Conservation (phyloP, 2,888 invertebrate species). For the Philereme vetulata region DNA sequence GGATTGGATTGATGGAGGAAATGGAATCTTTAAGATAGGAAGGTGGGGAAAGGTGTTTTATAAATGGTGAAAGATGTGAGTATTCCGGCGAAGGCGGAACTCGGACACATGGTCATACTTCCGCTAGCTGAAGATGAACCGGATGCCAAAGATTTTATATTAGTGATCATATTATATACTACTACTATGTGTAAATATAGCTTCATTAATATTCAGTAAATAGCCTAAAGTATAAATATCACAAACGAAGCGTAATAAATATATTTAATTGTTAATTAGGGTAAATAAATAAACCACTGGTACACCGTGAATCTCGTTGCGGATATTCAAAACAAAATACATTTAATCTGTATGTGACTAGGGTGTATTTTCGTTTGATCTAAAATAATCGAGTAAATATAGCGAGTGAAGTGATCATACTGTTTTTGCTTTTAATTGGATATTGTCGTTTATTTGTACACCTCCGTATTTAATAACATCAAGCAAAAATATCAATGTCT, state of each 20-base stretch:
- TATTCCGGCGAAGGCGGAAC: too few relatives aligned
- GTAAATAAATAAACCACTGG: conserved; percentile 21
- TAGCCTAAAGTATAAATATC: conserved; percentile 17
- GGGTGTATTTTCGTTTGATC: conserved; percentile 8
- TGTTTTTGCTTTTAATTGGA: conserved; percentile 33
- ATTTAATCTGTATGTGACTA: conserved; percentile 2
- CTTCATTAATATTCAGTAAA: conserved; percentile 15
- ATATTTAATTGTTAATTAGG: conserved; percentile 26
- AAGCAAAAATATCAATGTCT: too few relatives aligned
- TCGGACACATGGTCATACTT: too few relatives aligned
- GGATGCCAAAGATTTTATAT: too few relatives aligned
- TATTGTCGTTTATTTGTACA: neutral
- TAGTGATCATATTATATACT: too few relatives aligned
- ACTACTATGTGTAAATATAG: too few relatives aligned
- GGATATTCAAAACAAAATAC: conserved; percentile 9
- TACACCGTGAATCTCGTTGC: conserved; percentile 7
- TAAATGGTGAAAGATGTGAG: too few relatives aligned
- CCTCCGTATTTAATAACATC: too few relatives aligned
- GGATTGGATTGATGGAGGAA: too few relatives aligned
- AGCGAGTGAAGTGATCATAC: conserved; percentile 22
- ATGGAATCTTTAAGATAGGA: too few relatives aligned
- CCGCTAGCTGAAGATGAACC: too few relatives aligned
- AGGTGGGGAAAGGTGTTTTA: too few relatives aligned
- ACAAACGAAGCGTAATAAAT: conserved; percentile 18
- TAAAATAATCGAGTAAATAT: conserved; percentile 30